A percentile compares a stretch with the other conserved stretches of the same genome.
These are phyloP conservation scores for Melanotus villosus DNA, from an alignment of 2,888 invertebrate genomes.

Conservation along the genomic window DNA sequence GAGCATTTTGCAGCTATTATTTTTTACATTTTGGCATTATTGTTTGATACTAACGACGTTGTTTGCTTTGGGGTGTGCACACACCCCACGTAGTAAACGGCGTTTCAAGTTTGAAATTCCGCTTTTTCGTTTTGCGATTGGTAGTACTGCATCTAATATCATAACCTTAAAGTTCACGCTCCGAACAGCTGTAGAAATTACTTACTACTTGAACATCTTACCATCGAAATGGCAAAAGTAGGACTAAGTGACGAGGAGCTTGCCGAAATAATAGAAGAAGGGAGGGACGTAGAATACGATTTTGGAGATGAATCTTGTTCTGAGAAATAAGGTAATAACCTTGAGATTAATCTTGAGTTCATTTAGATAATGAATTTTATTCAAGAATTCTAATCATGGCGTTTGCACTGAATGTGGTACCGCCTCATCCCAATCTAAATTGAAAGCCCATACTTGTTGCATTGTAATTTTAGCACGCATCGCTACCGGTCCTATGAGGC, in stretches of 20 bases:
- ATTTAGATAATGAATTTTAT: slow-evolving; percentile 21
- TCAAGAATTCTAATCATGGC: not conserved
- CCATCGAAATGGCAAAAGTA: no score
- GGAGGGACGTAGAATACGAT: not conserved
- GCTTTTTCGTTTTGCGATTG: no score
- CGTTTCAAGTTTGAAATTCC: no score
- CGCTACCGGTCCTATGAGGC: slow-evolving; percentile 49
- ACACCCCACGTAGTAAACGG: no score
- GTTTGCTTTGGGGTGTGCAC: no score
- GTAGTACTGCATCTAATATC: no score
- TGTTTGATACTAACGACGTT: no score
- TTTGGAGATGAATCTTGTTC: no score
- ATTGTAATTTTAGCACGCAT: slow-evolving; percentile 49
- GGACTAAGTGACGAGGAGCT: no score
- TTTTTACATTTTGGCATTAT: not conserved
- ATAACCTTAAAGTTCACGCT: no score
- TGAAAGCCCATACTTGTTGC: slow-evolving; percentile 51
- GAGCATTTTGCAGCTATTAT: not conserved
- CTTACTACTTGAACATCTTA: no score
- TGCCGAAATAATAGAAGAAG: not conserved
- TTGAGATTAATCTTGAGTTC: not conserved
- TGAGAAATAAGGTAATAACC: not conserved
- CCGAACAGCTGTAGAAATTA: no score
- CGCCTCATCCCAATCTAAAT: slow-evolving; percentile 54
- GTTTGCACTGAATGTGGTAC: slow-evolving; percentile 23